Conservation (phyloP, 2,888 invertebrate genomes). For the Alviniconcha strummeri region DNA sequence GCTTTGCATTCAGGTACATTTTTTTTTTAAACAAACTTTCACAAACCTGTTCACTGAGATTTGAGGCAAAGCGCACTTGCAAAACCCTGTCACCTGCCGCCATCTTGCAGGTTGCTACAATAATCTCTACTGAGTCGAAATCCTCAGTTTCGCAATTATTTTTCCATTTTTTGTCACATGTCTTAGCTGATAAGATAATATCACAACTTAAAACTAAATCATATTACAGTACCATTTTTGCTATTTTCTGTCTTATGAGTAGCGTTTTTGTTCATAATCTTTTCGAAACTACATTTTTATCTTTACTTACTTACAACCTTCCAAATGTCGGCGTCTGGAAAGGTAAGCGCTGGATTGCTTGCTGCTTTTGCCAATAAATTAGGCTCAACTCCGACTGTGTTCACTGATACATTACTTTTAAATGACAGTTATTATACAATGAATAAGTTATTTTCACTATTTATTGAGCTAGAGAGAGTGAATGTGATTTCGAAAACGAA, state of each 20-base stretch:
- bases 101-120: slow-evolving; percentile 45
- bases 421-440: too few relatives aligned
- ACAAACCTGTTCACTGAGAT: slow-evolving; percentile 22
- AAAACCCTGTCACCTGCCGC: slow-evolving; percentile 27
- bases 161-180: background rate
- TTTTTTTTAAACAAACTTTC: background rate
- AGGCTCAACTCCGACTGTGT: too few relatives aligned
- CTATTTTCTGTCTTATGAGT: too few relatives aligned
- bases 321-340: background rate
- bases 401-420: too few relatives aligned
- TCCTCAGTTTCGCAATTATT: slow-evolving; percentile 7
- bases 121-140: slow-evolving; percentile 24
- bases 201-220: background rate
- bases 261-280: too few relatives aligned
- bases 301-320: slow-evolving; percentile 7
- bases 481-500: slow-evolving; percentile 15
- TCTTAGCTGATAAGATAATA: background rate
- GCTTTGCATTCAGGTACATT: too few relatives aligned
- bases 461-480: too few relatives aligned
- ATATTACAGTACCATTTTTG: background rate
- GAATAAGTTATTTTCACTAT: too few relatives aligned
- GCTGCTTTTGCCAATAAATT: too few relatives aligned
- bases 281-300: background rate
- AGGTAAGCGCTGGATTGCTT: background rate
- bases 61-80: slow-evolving; percentile 21